A percentile compares a stretch with the other conserved stretches of the same genome.
phyloP scores from a whole-genome alignment of 2,797 vertebrate genomes.

The Hoplostethus atlanticus region DNA sequence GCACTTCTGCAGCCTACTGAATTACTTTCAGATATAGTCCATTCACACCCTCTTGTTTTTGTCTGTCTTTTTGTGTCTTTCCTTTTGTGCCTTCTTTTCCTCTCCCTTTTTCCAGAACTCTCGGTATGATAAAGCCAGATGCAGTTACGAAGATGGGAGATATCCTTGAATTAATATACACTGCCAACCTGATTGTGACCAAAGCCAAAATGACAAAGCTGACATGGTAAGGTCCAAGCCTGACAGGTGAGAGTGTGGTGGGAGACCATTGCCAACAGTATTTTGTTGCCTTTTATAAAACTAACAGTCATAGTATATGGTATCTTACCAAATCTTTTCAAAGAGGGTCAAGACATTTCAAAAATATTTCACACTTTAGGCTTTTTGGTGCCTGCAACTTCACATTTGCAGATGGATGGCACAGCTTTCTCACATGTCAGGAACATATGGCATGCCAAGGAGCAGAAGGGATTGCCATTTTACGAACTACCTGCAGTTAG shows the following conservation, averaged over 20 bases:
- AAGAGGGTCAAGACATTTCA: constrained; percentile 11
- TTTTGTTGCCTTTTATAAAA: background rate
- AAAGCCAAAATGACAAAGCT: constrained; percentile 95
- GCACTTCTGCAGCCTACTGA: constrained; percentile 8
- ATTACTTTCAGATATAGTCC: background rate
- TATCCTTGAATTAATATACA: constrained; percentile 89
- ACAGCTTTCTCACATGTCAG: constrained; percentile 39
- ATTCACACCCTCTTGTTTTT: background rate
- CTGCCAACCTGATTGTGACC: constrained; percentile 91
- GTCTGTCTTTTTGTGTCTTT: background rate
- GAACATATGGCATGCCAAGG: constrained; percentile 55
- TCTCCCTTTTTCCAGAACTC: constrained; percentile 82
- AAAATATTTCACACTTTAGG: too few relatives aligned
- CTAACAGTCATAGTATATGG: background rate
- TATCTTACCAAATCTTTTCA: constrained; percentile 16
- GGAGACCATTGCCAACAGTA: background rate
- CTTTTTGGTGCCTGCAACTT: constrained; percentile 22
- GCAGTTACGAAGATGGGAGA: constrained; percentile 88
- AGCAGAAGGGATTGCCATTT: constrained; percentile 39
- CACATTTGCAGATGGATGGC: constrained; percentile 40
- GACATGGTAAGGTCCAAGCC: constrained; percentile 86
- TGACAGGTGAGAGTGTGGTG: background rate
- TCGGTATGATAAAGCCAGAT: constrained; percentile 95
- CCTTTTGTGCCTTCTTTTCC: background rate
- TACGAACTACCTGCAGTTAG: constrained; percentile 45